Percentiles rank a stretch among this genome's conserved stretches.
These are phyloP conservation scores for Drosophila kanekoi DNA, from an alignment of 2,888 invertebrate species.

Conservation along the genomic window DNA sequence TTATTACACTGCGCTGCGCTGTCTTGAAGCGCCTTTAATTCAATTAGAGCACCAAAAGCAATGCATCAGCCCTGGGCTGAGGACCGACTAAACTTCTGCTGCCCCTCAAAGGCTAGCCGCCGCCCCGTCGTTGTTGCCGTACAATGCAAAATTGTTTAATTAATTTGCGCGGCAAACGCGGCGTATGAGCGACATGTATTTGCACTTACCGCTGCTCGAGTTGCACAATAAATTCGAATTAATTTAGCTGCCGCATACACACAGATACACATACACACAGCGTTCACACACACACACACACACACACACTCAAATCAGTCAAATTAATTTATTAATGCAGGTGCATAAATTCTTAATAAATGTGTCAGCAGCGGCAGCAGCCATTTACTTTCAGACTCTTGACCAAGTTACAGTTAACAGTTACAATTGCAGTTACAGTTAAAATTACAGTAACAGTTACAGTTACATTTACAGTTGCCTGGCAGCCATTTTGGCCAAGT, in stretches of 20 bases:
- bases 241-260: slow-evolving; percentile 50
- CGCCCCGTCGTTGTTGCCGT: not conserved
- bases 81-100: slow-evolving; percentile 1
- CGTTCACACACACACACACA: not conserved
- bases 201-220: slow-evolving; percentile 55
- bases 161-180: slow-evolving; percentile 47
- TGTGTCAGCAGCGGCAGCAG: slow-evolving; percentile 11
- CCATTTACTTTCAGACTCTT: slow-evolving; percentile 12
- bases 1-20: slow-evolving; percentile 48
- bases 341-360: slow-evolving; percentile 43
- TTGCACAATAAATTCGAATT: slow-evolving; percentile 73
- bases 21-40: slow-evolving; percentile 51
- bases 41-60: slow-evolving; percentile 55
- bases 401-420: slow-evolving; percentile 12
- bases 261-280: slow-evolving; percentile 19
- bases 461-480: slow-evolving; percentile 19
- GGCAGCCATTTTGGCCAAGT: slow-evolving; percentile 18
- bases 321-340: slow-evolving; percentile 43
- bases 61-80: slow-evolving; percentile 37
- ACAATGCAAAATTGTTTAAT: slow-evolving; percentile 56
- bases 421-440: not conserved
- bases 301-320: slow-evolving; percentile 48
- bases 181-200: slow-evolving; percentile 64
- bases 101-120: not conserved
- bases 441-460: slow-evolving; percentile 5